These are phyloP conservation scores for Chiloscyllium punctatum DNA, from an alignment of 2,797 vertebrate species.

Conservation along the genomic window DNA sequence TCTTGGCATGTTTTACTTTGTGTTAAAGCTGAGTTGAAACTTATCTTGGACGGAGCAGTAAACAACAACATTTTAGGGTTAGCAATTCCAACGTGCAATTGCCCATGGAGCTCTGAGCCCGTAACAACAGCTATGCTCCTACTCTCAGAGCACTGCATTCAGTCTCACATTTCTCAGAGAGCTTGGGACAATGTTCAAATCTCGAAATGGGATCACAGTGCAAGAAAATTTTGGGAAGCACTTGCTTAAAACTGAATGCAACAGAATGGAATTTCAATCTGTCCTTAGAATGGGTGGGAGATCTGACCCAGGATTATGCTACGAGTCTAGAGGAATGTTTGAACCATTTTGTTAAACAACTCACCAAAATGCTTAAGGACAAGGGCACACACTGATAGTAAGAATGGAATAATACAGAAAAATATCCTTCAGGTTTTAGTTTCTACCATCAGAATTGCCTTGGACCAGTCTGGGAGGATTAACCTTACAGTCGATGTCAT, in stretches of 20 bases:
- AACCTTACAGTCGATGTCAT: too few species aligned
- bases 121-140: too few species aligned
- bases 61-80: too few species aligned
- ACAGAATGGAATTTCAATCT: neutral
- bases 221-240: too few species aligned
- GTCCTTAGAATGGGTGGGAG: neutral
- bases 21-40: neutral
- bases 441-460: too few species aligned
- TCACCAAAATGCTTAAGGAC: neutral
- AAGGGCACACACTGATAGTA: neutral
- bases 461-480: too few species aligned
- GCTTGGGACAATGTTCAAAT: too few species aligned
- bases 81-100: too few species aligned
- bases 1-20: neutral
- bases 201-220: too few species aligned
- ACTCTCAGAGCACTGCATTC: too few species aligned
- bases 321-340: neutral
- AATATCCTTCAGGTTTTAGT: neutral
- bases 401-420: neutral
- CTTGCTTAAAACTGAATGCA: neutral
- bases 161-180: too few species aligned
- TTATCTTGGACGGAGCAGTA: neutral
- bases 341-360: neutral
- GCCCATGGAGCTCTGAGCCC: too few species aligned
- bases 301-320: neutral